Percentiles rank a stretch among this genome's conserved stretches.
phyloP scores from a whole-genome alignment of 2,113 vertebrate species.

The Rhinogobius similis region DNA sequence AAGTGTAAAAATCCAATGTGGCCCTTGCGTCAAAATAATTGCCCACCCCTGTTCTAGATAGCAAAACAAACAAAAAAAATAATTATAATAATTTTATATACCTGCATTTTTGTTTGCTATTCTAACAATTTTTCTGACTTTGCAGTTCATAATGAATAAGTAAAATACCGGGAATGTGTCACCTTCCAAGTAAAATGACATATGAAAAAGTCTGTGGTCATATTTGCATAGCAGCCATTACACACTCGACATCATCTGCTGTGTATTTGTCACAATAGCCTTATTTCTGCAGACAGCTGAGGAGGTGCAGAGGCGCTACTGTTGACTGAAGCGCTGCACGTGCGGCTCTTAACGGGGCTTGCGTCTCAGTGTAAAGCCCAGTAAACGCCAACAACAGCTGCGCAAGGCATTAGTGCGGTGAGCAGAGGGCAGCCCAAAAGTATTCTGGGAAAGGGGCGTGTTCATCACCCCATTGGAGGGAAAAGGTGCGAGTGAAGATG shows the following conservation, averaged over 20 bases:
- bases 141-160: no score
- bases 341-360: conserved; percentile 21
- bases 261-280: not conserved
- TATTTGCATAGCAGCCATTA: not conserved
- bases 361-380: conserved; percentile 11
- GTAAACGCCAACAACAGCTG: conserved; percentile 63
- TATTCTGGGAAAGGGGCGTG: conserved; percentile 51
- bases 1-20: no score
- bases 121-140: no score
- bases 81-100: no score
- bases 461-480: not conserved
- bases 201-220: not conserved
- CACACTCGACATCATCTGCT: not conserved
- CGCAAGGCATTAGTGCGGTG: conserved; percentile 30
- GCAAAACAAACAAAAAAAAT: no score
- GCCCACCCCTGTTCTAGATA: no score
- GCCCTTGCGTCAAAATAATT: no score
- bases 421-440: conserved; percentile 46
- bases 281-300: not conserved
- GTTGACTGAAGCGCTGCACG: conserved; percentile 18
- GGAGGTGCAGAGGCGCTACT: not conserved
- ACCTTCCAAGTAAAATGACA: not conserved
- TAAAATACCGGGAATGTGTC: not conserved
- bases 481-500: not conserved
- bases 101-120: no score